These are phyloP conservation scores for Pseudorhiza aurosa DNA, from an alignment of 30 jellyfish, hydroid and myxozoan species.

Conservation along the genomic window DNA sequence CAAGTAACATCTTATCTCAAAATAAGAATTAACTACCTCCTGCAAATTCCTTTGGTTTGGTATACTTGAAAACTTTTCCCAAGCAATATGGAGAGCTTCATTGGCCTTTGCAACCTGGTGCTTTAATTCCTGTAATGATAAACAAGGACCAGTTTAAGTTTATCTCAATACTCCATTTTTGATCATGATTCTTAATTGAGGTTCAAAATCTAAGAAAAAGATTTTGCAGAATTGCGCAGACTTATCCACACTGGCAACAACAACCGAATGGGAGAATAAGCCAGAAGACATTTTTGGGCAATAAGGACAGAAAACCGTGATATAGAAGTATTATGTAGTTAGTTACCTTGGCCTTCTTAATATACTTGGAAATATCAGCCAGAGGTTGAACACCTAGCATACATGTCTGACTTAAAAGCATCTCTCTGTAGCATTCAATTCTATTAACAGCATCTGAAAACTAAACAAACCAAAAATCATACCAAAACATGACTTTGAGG, in stretches of 20 bases:
- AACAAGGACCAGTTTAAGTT: background rate
- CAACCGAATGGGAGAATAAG: too few species aligned
- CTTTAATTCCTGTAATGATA: conserved; percentile 41
- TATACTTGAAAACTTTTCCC: conserved; percentile 86
- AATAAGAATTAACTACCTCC: conserved; percentile 80
- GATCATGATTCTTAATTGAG: too few species aligned
- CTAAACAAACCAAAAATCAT: too few species aligned
- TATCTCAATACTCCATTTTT: too few species aligned
- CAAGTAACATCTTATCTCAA: too few species aligned
- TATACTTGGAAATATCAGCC: conserved; percentile 68
- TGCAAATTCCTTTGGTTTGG: conserved; percentile 74
- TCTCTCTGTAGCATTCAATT: conserved; percentile 95
- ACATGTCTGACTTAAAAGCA: conserved; percentile 89
- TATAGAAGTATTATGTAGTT: too few species aligned
- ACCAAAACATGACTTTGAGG: too few species aligned
- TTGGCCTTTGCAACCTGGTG: conserved; percentile 82
- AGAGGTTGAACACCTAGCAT: conserved; percentile 98
- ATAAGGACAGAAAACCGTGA: too few species aligned
- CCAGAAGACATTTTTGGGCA: too few species aligned
- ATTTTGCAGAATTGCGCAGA: too few species aligned
- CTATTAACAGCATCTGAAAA: conserved; percentile 92
- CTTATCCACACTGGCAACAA: too few species aligned
- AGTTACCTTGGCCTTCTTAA: conserved; percentile 84
- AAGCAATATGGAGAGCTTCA: conserved; percentile 80
- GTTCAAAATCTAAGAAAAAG: too few species aligned